These are phyloP conservation scores for Porites rus DNA, from an alignment of 92 coral and sea anemone genomes.

Conservation along the genomic window DNA sequence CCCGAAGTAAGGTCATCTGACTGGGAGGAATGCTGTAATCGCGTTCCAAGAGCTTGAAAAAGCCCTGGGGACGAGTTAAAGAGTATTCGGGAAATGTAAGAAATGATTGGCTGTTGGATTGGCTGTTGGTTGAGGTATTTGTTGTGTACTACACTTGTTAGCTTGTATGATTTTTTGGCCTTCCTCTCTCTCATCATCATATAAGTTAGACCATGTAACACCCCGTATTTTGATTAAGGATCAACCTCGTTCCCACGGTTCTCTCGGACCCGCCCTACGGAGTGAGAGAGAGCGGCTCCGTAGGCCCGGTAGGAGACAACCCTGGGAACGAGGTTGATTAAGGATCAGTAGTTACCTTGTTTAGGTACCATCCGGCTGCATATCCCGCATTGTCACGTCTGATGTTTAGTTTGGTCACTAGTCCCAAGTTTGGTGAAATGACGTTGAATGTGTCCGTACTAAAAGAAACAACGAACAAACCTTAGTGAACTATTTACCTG, in stretches of 20 bases:
- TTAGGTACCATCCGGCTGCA: slow-evolving; percentile 66
- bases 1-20: no score
- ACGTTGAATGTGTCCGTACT: slow-evolving; percentile 73
- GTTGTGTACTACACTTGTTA: not conserved
- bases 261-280: no score
- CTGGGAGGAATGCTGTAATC: no score
- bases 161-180: not conserved
- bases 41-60: no score
- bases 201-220: no score
- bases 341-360: slow-evolving; percentile 47
- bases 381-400: slow-evolving; percentile 60
- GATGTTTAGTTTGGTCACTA: slow-evolving; percentile 67
- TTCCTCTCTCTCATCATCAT: no score
- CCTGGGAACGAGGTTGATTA: no score
- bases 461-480: slow-evolving; percentile 6
- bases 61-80: no score
- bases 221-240: no score
- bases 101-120: not conserved
- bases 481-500: not conserved
- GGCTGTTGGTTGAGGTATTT: not conserved
- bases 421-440: slow-evolving; percentile 72
- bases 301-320: no score
- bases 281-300: no score
- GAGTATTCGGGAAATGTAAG: not conserved
- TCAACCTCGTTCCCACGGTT: no score